Evolutionary conservation across 2,888 invertebrate species (phyloP).

Genomic region (Eupithecia vulgata): DNA sequence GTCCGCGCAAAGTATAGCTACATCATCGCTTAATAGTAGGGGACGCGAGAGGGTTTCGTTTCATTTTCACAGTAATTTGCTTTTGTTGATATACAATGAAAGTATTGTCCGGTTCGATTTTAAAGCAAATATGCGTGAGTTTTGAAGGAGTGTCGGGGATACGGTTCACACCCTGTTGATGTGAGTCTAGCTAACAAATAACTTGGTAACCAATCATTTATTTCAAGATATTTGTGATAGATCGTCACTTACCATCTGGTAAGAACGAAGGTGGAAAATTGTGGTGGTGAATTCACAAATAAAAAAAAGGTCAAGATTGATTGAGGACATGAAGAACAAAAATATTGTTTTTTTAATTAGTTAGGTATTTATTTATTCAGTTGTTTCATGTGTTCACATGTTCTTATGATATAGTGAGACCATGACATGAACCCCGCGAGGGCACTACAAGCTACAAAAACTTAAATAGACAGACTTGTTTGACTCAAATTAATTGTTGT

Average conservation of each 20-base stretch:
- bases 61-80: slow-evolving; percentile 82
- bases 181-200: slow-evolving; percentile 34
- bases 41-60: slow-evolving; percentile 80
- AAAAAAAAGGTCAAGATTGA: background rate
- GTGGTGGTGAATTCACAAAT: no score
- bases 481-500: no score
- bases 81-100: slow-evolving; percentile 76
- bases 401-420: no score
- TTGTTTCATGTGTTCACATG: no score
- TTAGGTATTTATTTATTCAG: no score
- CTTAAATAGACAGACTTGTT: no score
- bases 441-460: no score
- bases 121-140: slow-evolving; percentile 77
- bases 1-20: slow-evolving; percentile 78
- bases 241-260: background rate
- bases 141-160: slow-evolving; percentile 68
- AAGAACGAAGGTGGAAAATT: no score
- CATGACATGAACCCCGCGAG: no score
- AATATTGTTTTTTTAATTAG: no score
- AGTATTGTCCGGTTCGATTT: slow-evolving; percentile 76
- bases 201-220: slow-evolving; percentile 7
- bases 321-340: background rate
- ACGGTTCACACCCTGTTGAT: slow-evolving; percentile 73
- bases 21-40: slow-evolving; percentile 83
- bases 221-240: background rate